Base-by-base conservation (phyloP, 2,113 vertebrate genomes). In the Plectropomus leopardus region DNA sequence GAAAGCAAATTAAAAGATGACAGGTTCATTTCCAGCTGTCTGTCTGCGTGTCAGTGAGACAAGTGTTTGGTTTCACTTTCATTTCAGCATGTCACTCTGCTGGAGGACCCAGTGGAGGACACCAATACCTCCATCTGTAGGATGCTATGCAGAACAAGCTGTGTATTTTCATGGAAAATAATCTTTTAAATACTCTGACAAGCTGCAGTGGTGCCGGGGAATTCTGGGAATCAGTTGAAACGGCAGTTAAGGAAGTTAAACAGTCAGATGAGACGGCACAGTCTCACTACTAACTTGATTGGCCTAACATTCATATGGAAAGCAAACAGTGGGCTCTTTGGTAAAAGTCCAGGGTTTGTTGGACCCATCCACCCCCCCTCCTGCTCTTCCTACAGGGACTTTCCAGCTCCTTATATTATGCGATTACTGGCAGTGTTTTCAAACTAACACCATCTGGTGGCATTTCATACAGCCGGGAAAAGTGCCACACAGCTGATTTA, bases 1-100 rank as follows among this genome's bases (percentile, higher is more conserved):
- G 24, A 40, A 36, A 76, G 80, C 34, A 64, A 82, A 86, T 80
- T 67, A 82, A 70, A 71, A 82, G 59, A 86, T 77, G 86, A 88
- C 78, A 64, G 64, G 50, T 76, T 86, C 54, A 28, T 80, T 76
- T 86, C 73, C 58, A 64, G 32, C 66, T 3, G 71, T 61, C 72
- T 71, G 80, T 69, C 61, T 30, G 48, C 5, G 19, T 11, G 87
- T 65, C 79, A 26, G 70, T 4, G 68, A 82, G 75, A 80, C 26
- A 5, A 72, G 42, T 15, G 36, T 72, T 82, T 72, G 76, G 53
- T 74, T 80, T 77, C 78, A 8, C 40, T 73, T 53, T 75, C 66
- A 72, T 55, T 72, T 65, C 32, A 48, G 48, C 30, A 0, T 42
- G 72, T 78, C 85, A 75, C 48, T 86, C 48, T 9, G 9, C 42